Conservation (phyloP, 2,797 vertebrate genomes). For the Fundulus diaphanus region DNA sequence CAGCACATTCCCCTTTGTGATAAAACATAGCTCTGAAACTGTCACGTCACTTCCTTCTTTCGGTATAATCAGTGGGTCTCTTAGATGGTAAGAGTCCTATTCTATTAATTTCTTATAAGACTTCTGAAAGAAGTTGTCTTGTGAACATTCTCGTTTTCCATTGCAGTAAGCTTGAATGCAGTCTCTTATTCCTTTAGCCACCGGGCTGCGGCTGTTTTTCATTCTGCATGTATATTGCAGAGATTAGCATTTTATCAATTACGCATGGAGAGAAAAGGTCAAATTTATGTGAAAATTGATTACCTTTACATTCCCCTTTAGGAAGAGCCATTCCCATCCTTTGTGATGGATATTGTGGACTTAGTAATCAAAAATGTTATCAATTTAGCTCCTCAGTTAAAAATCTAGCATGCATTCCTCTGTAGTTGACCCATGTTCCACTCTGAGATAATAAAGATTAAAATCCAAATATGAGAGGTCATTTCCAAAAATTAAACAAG, state of each 20-base stretch:
- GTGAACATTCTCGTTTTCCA: constrained; percentile 41
- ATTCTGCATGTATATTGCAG: constrained; percentile 24
- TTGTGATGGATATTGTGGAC: constrained; percentile 47
- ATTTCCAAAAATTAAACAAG: constrained; percentile 19
- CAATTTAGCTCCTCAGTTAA: constrained; percentile 24
- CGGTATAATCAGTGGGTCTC: constrained; percentile 37
- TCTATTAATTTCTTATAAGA: constrained; percentile 48
- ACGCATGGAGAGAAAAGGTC: constrained; percentile 62
- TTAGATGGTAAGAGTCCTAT: constrained; percentile 51
- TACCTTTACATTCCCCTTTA: constrained; percentile 45
- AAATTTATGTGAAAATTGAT: constrained; percentile 68
- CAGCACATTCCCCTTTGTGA: constrained; percentile 31
- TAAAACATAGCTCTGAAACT: constrained; percentile 37
- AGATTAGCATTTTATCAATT: constrained; percentile 71
- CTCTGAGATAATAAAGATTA: constrained; percentile 9
- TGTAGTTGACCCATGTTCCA: constrained; percentile 1
- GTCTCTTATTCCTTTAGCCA: constrained; percentile 9
- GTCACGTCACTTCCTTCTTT: constrained; percentile 41
- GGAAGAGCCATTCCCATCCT: constrained; percentile 24
- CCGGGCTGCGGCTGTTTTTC: constrained; percentile 36
- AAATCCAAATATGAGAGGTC: constrained; percentile 1
- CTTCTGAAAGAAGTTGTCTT: constrained; percentile 16
- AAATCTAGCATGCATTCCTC: constrained; percentile 12
- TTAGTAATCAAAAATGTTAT: constrained; percentile 35
- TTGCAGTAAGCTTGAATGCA: constrained; percentile 25